Conservation (phyloP, 1,140 invertebrate species). For the Euwallacea similis region DNA sequence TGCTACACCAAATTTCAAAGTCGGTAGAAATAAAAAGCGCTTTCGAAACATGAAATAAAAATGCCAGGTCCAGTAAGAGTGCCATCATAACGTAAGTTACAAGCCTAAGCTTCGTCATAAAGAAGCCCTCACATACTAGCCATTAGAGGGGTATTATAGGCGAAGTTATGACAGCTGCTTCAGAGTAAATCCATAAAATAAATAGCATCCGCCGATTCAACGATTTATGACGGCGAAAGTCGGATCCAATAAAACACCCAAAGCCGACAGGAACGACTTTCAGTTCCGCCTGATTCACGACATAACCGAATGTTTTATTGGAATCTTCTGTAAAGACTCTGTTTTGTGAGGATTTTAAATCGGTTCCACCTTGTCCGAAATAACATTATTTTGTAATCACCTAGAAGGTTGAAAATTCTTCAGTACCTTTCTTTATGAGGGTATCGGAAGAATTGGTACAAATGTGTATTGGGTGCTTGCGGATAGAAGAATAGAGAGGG, state of each 20-base stretch:
- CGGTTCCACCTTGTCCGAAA: too few species aligned
- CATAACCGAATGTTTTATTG: too few species aligned
- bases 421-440: too few species aligned
- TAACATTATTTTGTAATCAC: too few species aligned
- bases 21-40: neutral
- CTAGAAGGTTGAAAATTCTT: too few species aligned
- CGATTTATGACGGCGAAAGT: slow-evolving; percentile 22
- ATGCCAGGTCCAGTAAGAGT: neutral
- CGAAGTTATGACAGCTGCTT: slow-evolving; percentile 49
- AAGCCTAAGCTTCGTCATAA: slow-evolving; percentile 1
- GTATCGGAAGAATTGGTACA: too few species aligned
- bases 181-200: slow-evolving; percentile 46
- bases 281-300: too few species aligned
- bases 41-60: neutral
- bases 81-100: neutral
- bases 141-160: slow-evolving; percentile 13
- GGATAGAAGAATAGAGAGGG: too few species aligned
- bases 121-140: slow-evolving; percentile 15
- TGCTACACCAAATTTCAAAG: too few species aligned
- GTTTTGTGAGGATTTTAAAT: too few species aligned
- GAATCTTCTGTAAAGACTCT: too few species aligned
- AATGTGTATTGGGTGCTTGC: too few species aligned
- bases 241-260: slow-evolving; percentile 19
- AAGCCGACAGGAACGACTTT: slow-evolving; percentile 7
- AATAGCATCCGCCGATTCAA: slow-evolving; percentile 39